Conservation (phyloP, 2,888 invertebrate genomes). For the Ferdinandea cuprea region DNA sequence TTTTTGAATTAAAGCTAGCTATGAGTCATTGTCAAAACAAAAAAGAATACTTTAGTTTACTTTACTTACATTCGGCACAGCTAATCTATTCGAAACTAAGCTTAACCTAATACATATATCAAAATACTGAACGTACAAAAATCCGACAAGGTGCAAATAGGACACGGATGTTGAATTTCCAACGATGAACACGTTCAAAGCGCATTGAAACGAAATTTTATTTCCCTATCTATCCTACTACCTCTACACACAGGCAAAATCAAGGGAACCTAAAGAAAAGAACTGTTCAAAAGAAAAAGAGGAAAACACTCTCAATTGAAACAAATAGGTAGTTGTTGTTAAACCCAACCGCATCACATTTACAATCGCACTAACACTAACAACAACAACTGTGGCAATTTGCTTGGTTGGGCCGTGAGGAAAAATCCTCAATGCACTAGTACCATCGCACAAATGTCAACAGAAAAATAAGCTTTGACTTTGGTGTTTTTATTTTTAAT, state of each 20-base stretch:
- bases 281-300: constrained; percentile 6
- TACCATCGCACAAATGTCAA: constrained; percentile 57
- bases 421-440: constrained; percentile 53
- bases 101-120: not conserved
- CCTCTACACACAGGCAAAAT: constrained; percentile 3
- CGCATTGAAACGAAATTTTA: not conserved
- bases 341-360: constrained; percentile 45
- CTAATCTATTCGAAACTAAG: not conserved
- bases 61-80: not conserved
- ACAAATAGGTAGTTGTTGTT: constrained; percentile 31
- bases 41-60: not conserved
- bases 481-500: constrained; percentile 34
- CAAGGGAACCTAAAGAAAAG: constrained; percentile 8
- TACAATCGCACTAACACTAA: constrained; percentile 39
- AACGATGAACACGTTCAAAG: not conserved
- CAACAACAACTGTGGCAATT: constrained; percentile 14
- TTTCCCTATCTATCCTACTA: too few species aligned
- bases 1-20: too few species aligned
- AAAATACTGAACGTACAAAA: not conserved
- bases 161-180: not conserved
- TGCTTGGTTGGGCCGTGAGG: constrained; percentile 40
- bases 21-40: not conserved
- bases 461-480: constrained; percentile 63
- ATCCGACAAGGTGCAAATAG: not conserved
- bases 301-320: constrained; percentile 22